A percentile compares a stretch with the other conserved stretches of the same genome.
Evolutionary conservation across 2,113 vertebrate genomes (phyloP).

Genomic region (Probosciger aterrimus): DNA sequence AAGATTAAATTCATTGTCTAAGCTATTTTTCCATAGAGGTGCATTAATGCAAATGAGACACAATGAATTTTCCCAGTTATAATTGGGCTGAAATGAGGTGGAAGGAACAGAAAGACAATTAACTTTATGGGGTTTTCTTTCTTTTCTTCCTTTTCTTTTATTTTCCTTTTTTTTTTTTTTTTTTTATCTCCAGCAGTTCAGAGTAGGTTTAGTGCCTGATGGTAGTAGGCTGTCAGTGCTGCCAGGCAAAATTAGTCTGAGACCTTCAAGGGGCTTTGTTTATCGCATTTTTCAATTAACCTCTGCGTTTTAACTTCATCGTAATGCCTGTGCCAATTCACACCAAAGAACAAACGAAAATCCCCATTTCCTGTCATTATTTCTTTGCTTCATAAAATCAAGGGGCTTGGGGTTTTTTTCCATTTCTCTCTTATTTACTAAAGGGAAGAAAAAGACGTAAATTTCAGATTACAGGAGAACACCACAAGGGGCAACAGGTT

Average conservation of each 20-base stretch:
- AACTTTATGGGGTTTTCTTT: constrained; percentile 54
- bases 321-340: constrained; percentile 81
- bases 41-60: constrained; percentile 77
- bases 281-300: constrained; percentile 98
- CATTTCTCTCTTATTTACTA: background rate
- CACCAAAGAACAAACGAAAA: constrained; percentile 83
- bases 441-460: constrained; percentile 59
- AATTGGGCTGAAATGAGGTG: constrained; percentile 89
- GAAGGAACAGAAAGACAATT: constrained; percentile 91
- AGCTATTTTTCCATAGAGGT: constrained; percentile 71
- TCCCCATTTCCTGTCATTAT: constrained; percentile 62
- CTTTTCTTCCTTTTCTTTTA: background rate
- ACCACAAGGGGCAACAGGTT: constrained; percentile 68
- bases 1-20: constrained; percentile 53
- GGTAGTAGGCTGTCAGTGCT: constrained; percentile 69
- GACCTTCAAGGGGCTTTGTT: constrained; percentile 83
- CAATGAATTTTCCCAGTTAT: constrained; percentile 78
- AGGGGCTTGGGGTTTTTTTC: background rate
- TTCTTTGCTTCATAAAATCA: constrained; percentile 74
- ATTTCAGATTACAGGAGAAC: constrained; percentile 76
- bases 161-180: constrained; percentile 62
- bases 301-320: constrained; percentile 87
- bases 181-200: constrained; percentile 79
- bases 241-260: constrained; percentile 83
- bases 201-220: constrained; percentile 73